phyloP scores from a whole-genome alignment of 2,888 invertebrate genomes.

The Pseudeuparius sepicola region DNA sequence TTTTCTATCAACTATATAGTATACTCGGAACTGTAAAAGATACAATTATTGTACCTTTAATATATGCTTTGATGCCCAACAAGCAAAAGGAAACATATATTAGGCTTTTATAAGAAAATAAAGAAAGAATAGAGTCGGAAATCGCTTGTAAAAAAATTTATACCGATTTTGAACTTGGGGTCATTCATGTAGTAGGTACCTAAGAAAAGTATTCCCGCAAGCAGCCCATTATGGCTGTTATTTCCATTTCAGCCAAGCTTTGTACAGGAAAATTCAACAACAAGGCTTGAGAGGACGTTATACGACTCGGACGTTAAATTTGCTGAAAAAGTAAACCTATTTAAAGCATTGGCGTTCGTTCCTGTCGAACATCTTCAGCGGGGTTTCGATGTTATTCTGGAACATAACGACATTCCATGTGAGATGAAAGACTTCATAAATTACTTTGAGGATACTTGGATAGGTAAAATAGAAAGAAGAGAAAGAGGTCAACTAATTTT shows the following conservation, averaged over 20 bases:
- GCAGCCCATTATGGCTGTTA: not conserved
- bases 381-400: not conserved
- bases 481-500: not conserved
- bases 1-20: conserved; percentile 1
- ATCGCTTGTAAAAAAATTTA: too few relatives aligned
- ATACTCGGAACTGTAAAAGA: not conserved
- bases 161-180: too few relatives aligned
- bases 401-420: not conserved
- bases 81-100: too few relatives aligned
- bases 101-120: too few relatives aligned
- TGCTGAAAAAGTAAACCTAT: not conserved
- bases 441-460: conserved; percentile 4
- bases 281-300: not conserved
- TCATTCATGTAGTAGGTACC: too few relatives aligned
- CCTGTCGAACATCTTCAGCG: not conserved
- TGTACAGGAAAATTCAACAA: not conserved
- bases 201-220: too few relatives aligned
- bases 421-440: not conserved
- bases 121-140: too few relatives aligned
- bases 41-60: not conserved
- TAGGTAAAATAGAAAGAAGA: conserved; percentile 1
- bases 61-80: not conserved
- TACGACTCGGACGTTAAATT: not conserved
- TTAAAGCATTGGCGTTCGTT: not conserved
- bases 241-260: not conserved